Conservation (phyloP, 2,113 vertebrate species). For the Chionis minor region DNA sequence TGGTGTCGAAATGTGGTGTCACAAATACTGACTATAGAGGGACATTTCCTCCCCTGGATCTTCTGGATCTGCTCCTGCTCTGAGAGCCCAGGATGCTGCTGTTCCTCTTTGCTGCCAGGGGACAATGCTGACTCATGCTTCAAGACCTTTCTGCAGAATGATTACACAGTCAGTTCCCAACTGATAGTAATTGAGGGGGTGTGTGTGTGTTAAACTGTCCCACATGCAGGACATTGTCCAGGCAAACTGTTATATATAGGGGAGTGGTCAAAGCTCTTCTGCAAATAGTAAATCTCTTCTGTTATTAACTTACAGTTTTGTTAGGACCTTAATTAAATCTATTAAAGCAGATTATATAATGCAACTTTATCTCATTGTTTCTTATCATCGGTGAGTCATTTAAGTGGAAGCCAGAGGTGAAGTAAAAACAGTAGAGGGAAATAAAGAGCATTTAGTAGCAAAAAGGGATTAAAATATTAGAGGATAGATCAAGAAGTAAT, state of each 20-base stretch:
- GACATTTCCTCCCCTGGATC: not conserved
- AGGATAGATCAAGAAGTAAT: not conserved
- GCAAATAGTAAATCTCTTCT: not conserved
- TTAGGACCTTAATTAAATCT: not conserved
- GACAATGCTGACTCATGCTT: not conserved
- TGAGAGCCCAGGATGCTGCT: not conserved
- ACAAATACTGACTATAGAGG: rapidly evolving
- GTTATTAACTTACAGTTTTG: not conserved
- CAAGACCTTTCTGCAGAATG: not conserved
- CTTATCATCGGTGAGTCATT: not conserved
- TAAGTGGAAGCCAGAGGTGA: not conserved
- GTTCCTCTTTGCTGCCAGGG: not conserved
- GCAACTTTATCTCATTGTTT: not conserved
- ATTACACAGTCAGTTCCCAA: not conserved
- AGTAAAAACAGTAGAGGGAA: not conserved
- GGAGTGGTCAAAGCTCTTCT: not conserved
- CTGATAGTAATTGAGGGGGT: rapidly evolving
- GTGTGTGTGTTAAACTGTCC: not conserved
- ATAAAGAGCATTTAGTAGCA: not conserved
- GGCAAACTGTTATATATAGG: not conserved
- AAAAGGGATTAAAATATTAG: not conserved
- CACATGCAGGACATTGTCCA: not conserved
- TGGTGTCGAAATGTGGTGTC: not conserved
- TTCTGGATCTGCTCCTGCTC: not conserved
- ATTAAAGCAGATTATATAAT: not conserved